Conservation (phyloP, 2,888 invertebrate genomes). For the Sarcophaga rosellei region DNA sequence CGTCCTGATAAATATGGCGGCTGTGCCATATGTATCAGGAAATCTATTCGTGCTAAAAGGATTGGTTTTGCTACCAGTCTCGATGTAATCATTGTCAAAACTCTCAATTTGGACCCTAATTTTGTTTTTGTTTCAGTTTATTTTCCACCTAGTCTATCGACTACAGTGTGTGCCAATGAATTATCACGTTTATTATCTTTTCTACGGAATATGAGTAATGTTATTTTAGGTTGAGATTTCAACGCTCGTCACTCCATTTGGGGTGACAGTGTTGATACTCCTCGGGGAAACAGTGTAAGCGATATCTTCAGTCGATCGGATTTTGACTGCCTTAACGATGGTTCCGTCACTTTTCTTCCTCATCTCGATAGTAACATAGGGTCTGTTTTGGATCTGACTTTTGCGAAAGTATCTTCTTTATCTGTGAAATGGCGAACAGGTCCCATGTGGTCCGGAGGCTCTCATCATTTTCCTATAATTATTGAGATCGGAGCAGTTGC, state of each 20-base stretch:
- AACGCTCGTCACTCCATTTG: conserved; percentile 24
- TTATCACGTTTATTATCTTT: not conserved
- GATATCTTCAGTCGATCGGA: conserved; percentile 13
- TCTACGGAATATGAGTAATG: conserved; percentile 5
- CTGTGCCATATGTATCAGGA: conserved; percentile 24
- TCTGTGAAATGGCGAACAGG: not conserved
- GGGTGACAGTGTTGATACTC: not conserved
- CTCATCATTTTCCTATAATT: conserved; percentile 10
- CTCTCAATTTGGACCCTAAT: not conserved
- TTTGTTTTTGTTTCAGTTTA: conserved; percentile 11
- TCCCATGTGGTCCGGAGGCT: conserved; percentile 4
- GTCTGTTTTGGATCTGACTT: not conserved
- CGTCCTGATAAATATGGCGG: conserved; percentile 18
- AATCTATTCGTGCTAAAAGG: not conserved
- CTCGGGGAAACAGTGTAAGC: not conserved
- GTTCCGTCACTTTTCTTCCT: conserved; percentile 3
- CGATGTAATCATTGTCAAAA: not conserved
- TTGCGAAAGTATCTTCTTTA: not conserved
- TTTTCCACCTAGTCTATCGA: conserved; percentile 21
- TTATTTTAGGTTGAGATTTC: conserved; percentile 4
- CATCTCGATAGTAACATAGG: not conserved
- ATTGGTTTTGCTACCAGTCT: not conserved
- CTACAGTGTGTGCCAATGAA: not conserved
- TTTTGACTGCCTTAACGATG: conserved; percentile 8
- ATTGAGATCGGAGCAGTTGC: not conserved